These are phyloP conservation scores for Chirona hameri DNA, from an alignment of 2,888 invertebrate genomes.

Conservation along the genomic window DNA sequence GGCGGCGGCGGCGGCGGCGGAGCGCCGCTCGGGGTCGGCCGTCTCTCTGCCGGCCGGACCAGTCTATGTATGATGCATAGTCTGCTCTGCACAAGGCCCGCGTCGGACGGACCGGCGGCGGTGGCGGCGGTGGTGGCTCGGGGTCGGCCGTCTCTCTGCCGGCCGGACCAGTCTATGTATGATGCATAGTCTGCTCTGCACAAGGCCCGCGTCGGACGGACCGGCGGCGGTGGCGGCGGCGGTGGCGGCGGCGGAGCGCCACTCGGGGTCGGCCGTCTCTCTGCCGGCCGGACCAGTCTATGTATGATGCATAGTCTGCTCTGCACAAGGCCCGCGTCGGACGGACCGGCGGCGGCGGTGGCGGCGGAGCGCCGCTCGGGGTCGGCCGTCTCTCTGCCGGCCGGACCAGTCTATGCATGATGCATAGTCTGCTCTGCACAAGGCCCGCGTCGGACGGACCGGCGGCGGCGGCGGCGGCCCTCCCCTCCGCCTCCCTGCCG, in stretches of 20 bases:
- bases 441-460: neutral
- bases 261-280: too few relatives aligned
- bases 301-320: neutral
- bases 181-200: neutral
- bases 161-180: neutral
- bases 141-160: too few relatives aligned
- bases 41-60: neutral
- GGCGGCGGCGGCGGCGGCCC: too few relatives aligned
- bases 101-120: neutral
- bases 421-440: neutral
- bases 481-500: too few relatives aligned
- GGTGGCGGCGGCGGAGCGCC: too few relatives aligned
- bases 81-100: neutral
- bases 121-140: too few relatives aligned
- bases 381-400: neutral
- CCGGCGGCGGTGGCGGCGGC: too few relatives aligned
- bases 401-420: neutral
- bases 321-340: neutral
- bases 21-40: too few relatives aligned
- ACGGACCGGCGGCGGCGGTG: too few relatives aligned
- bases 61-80: neutral
- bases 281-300: neutral
- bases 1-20: too few relatives aligned
- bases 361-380: too few relatives aligned
- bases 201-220: neutral